Conservation (phyloP, 1,140 invertebrate species). For the Drosophila suzukii region DNA sequence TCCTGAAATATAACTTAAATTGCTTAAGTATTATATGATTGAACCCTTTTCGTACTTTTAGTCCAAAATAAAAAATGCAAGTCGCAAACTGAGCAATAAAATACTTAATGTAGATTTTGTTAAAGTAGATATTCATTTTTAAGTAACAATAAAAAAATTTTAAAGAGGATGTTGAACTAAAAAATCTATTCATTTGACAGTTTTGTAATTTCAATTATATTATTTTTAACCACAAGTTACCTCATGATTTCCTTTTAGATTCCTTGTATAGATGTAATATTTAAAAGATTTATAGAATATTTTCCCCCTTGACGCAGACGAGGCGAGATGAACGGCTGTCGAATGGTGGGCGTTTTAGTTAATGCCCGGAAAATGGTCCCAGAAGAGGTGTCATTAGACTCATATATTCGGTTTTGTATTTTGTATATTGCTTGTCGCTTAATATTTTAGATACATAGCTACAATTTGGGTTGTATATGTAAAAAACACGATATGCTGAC, state of each 20-base stretch:
- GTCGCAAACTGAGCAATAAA: no score
- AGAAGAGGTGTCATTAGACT: conserved; percentile 23
- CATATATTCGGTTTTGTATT: conserved; percentile 43
- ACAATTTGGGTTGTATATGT: conserved; percentile 33
- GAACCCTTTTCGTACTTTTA: no score
- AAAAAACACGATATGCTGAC: conserved; percentile 55
- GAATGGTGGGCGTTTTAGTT: conserved; percentile 33
- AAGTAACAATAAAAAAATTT: neutral
- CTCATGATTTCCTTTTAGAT: neutral
- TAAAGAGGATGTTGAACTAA: no score
- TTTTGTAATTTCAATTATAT: no score
- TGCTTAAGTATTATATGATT: neutral
- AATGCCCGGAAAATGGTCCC: conserved; percentile 38
- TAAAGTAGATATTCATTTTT: no score
- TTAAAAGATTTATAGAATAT: neutral
- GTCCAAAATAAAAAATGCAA: no score
- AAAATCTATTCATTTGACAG: no score
- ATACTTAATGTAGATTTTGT: no score
- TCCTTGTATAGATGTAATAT: neutral
- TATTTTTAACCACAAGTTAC: no score
- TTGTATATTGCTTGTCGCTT: conserved; percentile 42
- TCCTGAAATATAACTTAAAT: neutral
- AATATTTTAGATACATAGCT: conserved; percentile 45
- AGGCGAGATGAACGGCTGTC: conserved; percentile 12
- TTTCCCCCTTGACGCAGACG: conserved; percentile 3